Percentiles rank a stretch among this genome's conserved stretches.
phyloP scores from a whole-genome alignment of 2,888 invertebrate genomes.

The Eutolmus rufibarbis region DNA sequence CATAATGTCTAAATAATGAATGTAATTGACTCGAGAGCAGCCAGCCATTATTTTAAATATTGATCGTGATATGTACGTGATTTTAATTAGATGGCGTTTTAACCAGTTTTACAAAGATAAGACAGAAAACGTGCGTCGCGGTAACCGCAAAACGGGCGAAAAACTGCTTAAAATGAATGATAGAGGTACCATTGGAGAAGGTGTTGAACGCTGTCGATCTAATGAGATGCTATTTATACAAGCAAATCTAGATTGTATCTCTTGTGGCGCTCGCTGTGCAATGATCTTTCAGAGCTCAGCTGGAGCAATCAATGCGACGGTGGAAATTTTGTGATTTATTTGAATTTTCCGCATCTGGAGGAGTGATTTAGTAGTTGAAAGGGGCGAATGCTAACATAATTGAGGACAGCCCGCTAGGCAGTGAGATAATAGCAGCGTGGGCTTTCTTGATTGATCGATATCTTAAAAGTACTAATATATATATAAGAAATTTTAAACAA shows the following conservation, averaged over 20 bases:
- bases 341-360: not conserved
- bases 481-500: not conserved
- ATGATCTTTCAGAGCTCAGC: not conserved
- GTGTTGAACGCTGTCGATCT: not conserved
- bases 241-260: not conserved
- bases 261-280: not conserved
- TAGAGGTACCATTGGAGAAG: not conserved
- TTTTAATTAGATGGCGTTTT: conserved; percentile 24
- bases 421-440: not conserved
- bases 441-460: not conserved
- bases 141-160: not conserved
- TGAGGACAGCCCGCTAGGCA: not conserved
- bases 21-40: not conserved
- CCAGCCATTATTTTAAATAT: conserved; percentile 14
- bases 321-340: not conserved
- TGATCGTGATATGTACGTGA: conserved; percentile 16
- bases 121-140: not conserved
- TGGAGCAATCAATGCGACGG: not conserved
- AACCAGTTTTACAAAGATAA: not conserved
- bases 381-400: not conserved
- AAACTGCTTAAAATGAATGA: not conserved
- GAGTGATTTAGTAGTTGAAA: not conserved
- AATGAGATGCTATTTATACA: not conserved
- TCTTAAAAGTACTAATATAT: not conserved
- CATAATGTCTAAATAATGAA: not conserved